Base-by-base conservation (phyloP, 1,140 invertebrate species). In the Antheraea mylitta region DNA sequence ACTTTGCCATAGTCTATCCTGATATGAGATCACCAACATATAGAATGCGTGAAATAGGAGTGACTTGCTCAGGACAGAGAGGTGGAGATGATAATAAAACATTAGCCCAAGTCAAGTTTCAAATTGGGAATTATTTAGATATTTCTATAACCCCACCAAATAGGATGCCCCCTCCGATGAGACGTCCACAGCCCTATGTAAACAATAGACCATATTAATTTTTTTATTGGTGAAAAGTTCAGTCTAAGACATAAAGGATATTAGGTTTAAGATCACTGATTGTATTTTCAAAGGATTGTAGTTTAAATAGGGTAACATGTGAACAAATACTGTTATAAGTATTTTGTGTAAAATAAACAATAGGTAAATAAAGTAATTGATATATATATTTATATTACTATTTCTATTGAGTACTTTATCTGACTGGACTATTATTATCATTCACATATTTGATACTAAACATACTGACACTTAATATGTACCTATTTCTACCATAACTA, bases 81-180 rank as follows among this genome's bases (percentile, higher is more conserved):
- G 97, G 98, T 37, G 95, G 96, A 19, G 98, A 98, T 92, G 97
- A 98, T 85, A 95, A 95, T 59, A 98, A 98, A 93, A 97, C 97
- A 53, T 94, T 99, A 13, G 95, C 95, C n/a, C 95, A 96, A 87
- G 94, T 95, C 3, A 96, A 98, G 78, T 98, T 99, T 83, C 95
- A 95, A 69, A 98, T 99, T 85, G 98, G 98, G 5, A 98, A 99
- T 92, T 99, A 98, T 92, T 93, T 99, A 81, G 99, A 99, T 89
- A 99, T 99, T 80, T 98, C 98, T 9, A 99, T 99, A 64, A 97
- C 97, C 37, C 97, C 97, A 58, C 98, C 98, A 11, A 96, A 95
- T 77, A 94, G 96, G 84, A 94, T 96, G 92, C 95, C 96, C 68
- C 94, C 95, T 53, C 89, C 92, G 18, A 93, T 95, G 91, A 94